Percentiles rank a stretch among this genome's conserved stretches.
These are phyloP conservation scores for Pseudococcus viburni DNA, from an alignment of 2,888 invertebrate genomes.

Conservation along the genomic window DNA sequence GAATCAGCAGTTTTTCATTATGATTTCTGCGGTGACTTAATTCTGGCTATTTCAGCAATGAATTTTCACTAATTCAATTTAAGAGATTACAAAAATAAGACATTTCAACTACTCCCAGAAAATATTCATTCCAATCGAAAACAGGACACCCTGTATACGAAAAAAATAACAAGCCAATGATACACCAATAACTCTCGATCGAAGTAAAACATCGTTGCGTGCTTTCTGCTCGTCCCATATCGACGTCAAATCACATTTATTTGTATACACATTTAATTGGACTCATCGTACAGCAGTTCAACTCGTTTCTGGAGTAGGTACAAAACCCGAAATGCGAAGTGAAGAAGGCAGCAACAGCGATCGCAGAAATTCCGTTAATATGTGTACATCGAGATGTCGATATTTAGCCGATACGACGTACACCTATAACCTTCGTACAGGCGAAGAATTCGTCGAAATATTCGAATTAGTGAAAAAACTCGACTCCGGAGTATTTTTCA, in stretches of 20 bases:
- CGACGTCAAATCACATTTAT: background rate
- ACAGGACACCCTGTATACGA: too few species aligned
- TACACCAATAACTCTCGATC: background rate
- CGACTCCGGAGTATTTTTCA: background rate
- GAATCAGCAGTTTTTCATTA: too few species aligned
- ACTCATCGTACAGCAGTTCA: background rate
- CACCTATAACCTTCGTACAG: background rate
- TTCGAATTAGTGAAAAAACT: background rate
- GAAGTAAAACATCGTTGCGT: background rate
- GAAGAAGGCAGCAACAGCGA: background rate
- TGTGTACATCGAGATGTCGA: background rate
- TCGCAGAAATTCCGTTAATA: background rate
- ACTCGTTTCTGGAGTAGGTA: background rate
- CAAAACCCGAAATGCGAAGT: background rate
- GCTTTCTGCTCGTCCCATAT: background rate
- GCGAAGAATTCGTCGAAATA: background rate
- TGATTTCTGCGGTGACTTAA: too few species aligned
- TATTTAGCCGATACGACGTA: background rate
- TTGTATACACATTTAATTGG: background rate
- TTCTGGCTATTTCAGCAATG: too few species aligned
- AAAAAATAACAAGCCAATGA: background rate
- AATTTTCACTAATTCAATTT: too few species aligned
- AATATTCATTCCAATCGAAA: too few species aligned
- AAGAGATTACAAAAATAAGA: too few species aligned
- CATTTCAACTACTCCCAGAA: too few species aligned